These are phyloP conservation scores for Platorchestia sp. DNA, from an alignment of 1,140 invertebrate genomes.

Conservation along the genomic window DNA sequence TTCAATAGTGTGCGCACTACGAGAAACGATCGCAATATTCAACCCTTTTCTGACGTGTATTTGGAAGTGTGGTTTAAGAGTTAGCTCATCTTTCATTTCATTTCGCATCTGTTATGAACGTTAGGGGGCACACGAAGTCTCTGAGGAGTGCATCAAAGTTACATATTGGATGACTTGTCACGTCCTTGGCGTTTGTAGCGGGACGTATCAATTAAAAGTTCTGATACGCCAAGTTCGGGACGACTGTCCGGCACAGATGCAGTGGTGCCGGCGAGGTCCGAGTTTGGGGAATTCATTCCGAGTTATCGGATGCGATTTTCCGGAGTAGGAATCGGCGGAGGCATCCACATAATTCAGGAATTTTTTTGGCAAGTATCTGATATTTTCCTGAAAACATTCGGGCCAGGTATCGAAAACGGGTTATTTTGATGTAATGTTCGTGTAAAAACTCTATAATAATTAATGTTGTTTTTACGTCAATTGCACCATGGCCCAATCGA, in stretches of 20 bases:
- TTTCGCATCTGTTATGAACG: background rate
- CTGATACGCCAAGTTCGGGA: background rate
- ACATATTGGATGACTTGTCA: conserved; percentile 35
- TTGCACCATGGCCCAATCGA: no score
- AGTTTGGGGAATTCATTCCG: conserved; percentile 1
- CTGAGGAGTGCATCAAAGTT: background rate
- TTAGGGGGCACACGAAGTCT: background rate
- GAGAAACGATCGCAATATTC: no score
- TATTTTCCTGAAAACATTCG: background rate
- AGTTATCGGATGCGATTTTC: background rate
- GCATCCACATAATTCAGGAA: background rate
- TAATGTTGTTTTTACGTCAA: no score
- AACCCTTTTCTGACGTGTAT: no score
- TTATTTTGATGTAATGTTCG: background rate
- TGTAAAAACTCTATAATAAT: no score
- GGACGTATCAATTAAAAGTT: conserved; percentile 51
- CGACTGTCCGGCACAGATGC: conserved; percentile 16
- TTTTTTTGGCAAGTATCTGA: background rate
- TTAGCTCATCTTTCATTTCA: background rate
- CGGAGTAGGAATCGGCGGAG: background rate
- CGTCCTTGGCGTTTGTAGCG: conserved; percentile 1
- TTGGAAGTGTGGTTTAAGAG: no score
- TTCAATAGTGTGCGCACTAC: no score
- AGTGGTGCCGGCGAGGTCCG: background rate
- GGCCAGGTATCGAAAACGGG: background rate